Evolutionary conservation across 1,140 invertebrate species (phyloP).

Genomic region (Philopotamus ludificatus): DNA sequence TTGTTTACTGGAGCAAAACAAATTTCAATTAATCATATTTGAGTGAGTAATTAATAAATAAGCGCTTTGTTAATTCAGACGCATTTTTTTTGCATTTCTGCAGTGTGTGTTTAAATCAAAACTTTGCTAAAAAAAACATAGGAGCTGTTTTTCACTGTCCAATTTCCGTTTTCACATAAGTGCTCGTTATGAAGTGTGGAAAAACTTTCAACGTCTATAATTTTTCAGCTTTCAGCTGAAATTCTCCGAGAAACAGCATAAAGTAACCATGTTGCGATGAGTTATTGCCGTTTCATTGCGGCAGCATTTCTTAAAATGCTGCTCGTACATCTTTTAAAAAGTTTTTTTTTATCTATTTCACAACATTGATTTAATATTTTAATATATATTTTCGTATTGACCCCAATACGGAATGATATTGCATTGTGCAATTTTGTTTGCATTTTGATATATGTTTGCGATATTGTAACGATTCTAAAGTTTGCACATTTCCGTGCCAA

Average conservation of each 20-base stretch:
- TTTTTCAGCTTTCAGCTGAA: slow-evolving; percentile 23
- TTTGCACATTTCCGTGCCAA: slow-evolving; percentile 6
- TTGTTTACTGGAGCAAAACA: too few relatives aligned
- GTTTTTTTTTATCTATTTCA: too few relatives aligned
- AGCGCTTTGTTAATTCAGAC: not conserved
- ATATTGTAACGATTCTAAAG: not conserved
- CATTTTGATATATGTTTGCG: not conserved
- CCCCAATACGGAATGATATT: not conserved
- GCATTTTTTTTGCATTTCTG: not conserved
- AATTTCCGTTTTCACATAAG: slow-evolving; percentile 10
- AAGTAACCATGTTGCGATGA: slow-evolving; percentile 23
- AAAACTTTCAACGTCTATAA: slow-evolving; percentile 25
- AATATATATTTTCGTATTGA: too few relatives aligned
- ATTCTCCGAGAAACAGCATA: slow-evolving; percentile 11
- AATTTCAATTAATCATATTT: slow-evolving; percentile 13
- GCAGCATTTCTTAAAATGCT: slow-evolving; percentile 24
- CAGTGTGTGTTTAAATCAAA: not conserved
- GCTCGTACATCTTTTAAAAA: slow-evolving; percentile 21
- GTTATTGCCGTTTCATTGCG: slow-evolving; percentile 29
- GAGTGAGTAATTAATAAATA: slow-evolving; percentile 5
- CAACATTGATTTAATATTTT: too few relatives aligned
- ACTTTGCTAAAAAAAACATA: not conserved
- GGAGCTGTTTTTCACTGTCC: not conserved
- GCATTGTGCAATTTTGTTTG: not conserved
- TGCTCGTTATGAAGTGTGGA: slow-evolving; percentile 19